Evolutionary conservation across 2,888 invertebrate genomes (phyloP), one percentile per base, ranked within the genome.

Genomic region (Noctua janthina): DNA sequence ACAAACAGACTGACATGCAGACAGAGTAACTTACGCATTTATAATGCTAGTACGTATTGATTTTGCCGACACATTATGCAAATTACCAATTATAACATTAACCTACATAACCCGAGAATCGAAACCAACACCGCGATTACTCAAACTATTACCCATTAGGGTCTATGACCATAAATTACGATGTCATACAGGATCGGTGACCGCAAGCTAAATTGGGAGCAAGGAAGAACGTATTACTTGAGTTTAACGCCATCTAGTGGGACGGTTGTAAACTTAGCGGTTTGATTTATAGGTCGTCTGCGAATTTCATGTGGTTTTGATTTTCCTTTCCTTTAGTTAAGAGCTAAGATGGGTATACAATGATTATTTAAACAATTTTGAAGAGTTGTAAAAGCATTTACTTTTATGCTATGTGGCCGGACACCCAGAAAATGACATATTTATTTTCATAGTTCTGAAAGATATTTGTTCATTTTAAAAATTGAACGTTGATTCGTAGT

Each of bases 101-200:
- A 82, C 54, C 17, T 43, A 43, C 49, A 49, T 56, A 39, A 66
- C 54, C n/a, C 8, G 49, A 54, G 73, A 77, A 82, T 79, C 71
- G 72, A 82, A 79, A 71, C 29, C 62, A 75, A 79, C 43, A 84
- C 73, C 66, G n/a, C 70, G 46, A 67, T 68, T 70, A 82, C n/a
- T 73, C 13, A 70, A 71, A 17, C 54, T 17, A 71, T 69, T 46
- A 70, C 62, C 64, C 20, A 83, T 88, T 82, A 76, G 70, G 79
- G 80, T 77, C 71, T 82, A 67, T 29, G 75, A 80, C 75, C 80
- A 80, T 64, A 76, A 10, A 54, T 54, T 17, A 56, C 84, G 54
- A 82, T 84, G 80, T 81, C 84, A 88, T 79, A 3, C 69, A 77
- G 88, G 82, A 87, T 71, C 88, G 79, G 70, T 78, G 88, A 88